These are phyloP conservation scores for Chrysopilus asiliformis DNA, from an alignment of 2,888 invertebrate species.

Conservation along the genomic window DNA sequence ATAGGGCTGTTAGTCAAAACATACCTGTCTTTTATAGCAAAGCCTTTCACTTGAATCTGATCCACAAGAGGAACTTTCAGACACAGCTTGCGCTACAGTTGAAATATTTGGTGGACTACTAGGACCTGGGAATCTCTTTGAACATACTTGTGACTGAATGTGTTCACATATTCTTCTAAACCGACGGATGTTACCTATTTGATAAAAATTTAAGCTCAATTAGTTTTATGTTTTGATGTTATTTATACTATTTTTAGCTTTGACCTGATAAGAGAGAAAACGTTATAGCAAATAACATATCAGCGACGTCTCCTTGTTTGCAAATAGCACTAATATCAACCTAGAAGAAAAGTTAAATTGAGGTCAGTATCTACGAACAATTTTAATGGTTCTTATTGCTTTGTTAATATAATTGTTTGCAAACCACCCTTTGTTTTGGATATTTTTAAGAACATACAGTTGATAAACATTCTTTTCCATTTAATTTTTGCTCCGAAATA, in stretches of 20 bases:
- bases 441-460: no score
- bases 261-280: constrained; percentile 87
- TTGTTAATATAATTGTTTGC: no score
- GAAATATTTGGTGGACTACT: constrained; percentile 34
- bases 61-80: constrained; percentile 37
- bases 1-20: no score
- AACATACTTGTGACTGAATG: constrained; percentile 73
- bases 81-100: constrained; percentile 36
- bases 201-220: no score
- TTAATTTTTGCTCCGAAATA: no score
- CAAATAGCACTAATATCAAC: constrained; percentile 76
- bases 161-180: constrained; percentile 94
- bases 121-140: constrained; percentile 38
- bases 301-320: constrained; percentile 51
- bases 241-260: constrained; percentile 16
- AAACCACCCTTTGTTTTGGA: no score
- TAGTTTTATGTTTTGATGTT: background rate
- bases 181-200: constrained; percentile 78
- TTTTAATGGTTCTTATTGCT: no score
- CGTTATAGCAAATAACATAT: constrained; percentile 80
- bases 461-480: no score
- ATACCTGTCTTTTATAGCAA: constrained; percentile 34
- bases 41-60: constrained; percentile 36
- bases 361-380: no score
- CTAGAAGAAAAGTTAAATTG: no score